Conservation (phyloP, 2,113 vertebrate species). For the Oncorhynchus kisutch region DNA sequence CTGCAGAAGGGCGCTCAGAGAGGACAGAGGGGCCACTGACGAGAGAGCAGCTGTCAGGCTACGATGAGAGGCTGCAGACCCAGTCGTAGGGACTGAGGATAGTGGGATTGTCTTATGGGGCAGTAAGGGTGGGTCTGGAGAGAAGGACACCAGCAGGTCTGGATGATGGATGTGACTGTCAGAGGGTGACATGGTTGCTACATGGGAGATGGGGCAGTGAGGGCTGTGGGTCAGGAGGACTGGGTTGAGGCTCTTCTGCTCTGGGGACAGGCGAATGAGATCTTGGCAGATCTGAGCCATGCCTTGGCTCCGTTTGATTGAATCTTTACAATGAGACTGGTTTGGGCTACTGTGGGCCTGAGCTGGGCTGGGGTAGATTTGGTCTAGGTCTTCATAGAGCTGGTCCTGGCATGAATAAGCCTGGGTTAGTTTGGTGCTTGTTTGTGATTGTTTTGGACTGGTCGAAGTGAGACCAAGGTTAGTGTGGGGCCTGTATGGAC, state of each 20-base stretch:
- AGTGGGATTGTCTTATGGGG: constrained; percentile 20
- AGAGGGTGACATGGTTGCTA: constrained; percentile 65
- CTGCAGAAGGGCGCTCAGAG: constrained; percentile 52
- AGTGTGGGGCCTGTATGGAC: constrained; percentile 56
- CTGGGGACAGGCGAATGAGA: constrained; percentile 40
- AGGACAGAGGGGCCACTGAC: constrained; percentile 53
- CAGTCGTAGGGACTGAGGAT: constrained; percentile 16
- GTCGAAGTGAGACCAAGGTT: constrained; percentile 28
- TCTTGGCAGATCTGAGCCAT: constrained; percentile 50
- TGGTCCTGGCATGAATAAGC: constrained; percentile 16
- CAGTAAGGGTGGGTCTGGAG: constrained; percentile 13
- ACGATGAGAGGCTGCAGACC: constrained; percentile 65
- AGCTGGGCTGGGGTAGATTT: constrained; percentile 19
- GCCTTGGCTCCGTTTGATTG: constrained; percentile 2
- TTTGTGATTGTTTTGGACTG: not conserved
- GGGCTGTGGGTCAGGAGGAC: constrained; percentile 64
- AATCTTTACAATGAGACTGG: not conserved
- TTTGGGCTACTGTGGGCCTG: not conserved
- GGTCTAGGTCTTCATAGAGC: not conserved
- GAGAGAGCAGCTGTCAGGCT: constrained; percentile 70
- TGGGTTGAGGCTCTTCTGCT: constrained; percentile 20
- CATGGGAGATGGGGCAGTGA: constrained; percentile 66
- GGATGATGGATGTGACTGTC: constrained; percentile 49
- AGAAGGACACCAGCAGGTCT: constrained; percentile 35
- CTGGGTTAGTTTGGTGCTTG: not conserved